Percentiles rank a stretch among this genome's conserved stretches.
Evolutionary conservation across 2,797 vertebrate species (phyloP).

Genomic region (Apogon hyalosoma): DNA sequence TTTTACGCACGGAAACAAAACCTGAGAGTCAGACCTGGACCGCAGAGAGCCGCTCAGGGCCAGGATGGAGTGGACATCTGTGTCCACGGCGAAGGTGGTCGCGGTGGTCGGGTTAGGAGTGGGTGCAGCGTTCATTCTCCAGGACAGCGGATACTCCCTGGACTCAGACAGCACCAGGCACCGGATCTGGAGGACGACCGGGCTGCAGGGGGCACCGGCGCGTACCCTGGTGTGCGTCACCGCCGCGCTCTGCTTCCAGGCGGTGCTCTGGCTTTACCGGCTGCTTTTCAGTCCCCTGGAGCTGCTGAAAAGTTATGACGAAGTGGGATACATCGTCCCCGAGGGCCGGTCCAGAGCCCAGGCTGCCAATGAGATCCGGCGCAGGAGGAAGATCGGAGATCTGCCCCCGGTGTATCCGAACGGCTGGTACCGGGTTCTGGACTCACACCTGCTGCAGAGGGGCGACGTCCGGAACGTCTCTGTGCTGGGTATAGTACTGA

Average conservation of each 20-base stretch:
- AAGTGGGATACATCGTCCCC: constrained; percentile 84
- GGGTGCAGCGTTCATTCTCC: constrained; percentile 54
- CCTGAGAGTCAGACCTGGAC: neutral
- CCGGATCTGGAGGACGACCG: constrained; percentile 59
- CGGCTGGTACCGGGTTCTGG: constrained; percentile 87
- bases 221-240: constrained; percentile 58
- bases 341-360: constrained; percentile 77
- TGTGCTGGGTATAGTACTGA: constrained; percentile 79
- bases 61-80: constrained; percentile 19
- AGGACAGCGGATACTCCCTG: constrained; percentile 45
- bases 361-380: constrained; percentile 82
- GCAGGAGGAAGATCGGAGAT: constrained; percentile 81
- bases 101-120: constrained; percentile 51
- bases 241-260: constrained; percentile 55
- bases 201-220: constrained; percentile 42
- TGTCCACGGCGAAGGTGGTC: constrained; percentile 43
- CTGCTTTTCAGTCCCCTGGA: constrained; percentile 82
- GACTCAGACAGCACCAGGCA: constrained; percentile 30
- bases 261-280: constrained; percentile 70
- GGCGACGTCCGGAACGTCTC: constrained; percentile 79
- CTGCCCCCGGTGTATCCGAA: constrained; percentile 88
- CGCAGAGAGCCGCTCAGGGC: neutral
- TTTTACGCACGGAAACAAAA: neutral
- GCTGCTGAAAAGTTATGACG: constrained; percentile 77
- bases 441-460: constrained; percentile 80